phyloP scores from a whole-genome alignment of 2,797 vertebrate genomes.

The Pterois miles region DNA sequence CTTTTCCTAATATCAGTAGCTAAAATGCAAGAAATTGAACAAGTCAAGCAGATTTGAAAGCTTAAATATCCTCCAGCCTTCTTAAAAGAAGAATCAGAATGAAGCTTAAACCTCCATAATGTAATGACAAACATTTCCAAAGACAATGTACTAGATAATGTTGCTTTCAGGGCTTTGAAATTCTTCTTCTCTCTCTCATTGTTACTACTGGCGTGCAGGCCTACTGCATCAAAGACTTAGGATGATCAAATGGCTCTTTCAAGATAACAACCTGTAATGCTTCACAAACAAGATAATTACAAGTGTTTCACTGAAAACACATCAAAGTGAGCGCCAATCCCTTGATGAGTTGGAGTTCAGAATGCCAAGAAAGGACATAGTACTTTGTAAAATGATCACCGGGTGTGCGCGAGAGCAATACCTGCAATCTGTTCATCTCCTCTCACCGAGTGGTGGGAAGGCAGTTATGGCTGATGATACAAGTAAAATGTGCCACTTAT shows the following conservation, averaged over 20 bases:
- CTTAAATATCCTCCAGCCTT: constrained; percentile 25
- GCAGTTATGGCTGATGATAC: constrained; percentile 42
- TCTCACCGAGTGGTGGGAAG: constrained; percentile 15
- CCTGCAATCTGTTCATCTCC: constrained; percentile 32
- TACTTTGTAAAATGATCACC: constrained; percentile 22
- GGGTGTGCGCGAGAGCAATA: neutral
- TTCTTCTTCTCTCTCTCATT: constrained; percentile 19
- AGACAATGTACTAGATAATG: constrained; percentile 38
- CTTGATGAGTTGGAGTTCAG: constrained; percentile 58
- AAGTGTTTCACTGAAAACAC: constrained; percentile 55
- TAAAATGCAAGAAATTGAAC: constrained; percentile 18
- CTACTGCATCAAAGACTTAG: constrained; percentile 30
- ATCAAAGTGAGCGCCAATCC: constrained; percentile 55
- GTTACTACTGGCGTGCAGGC: constrained; percentile 16
- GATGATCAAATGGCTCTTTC: constrained; percentile 61
- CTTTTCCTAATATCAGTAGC: constrained; percentile 17
- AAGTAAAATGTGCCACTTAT: constrained; percentile 48
- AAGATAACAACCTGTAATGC: constrained; percentile 49
- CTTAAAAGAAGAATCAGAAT: constrained; percentile 15
- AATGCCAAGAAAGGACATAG: constrained; percentile 21
- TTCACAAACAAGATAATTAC: constrained; percentile 64
- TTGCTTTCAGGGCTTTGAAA: constrained; percentile 9
- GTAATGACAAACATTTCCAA: constrained; percentile 46
- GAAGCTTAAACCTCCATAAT: constrained; percentile 43
- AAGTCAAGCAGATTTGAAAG: constrained; percentile 9